Base-by-base conservation (phyloP, 2,888 invertebrate genomes). In the Drosophila conformis region DNA sequence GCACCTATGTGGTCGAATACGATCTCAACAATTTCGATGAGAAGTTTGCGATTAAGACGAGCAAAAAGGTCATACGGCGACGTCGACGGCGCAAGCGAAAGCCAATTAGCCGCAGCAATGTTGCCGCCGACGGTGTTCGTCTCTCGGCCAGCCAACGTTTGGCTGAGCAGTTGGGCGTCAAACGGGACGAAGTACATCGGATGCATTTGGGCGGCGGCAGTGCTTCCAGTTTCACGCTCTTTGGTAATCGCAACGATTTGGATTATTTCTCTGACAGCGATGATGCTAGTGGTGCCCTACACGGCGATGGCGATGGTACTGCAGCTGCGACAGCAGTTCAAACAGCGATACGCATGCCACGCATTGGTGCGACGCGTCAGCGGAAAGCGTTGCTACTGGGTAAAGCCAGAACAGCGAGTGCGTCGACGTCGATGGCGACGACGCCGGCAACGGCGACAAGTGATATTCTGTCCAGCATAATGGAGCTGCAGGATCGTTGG, bases 401-500 rank as follows among this genome's bases (percentile, higher is more conserved):
- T n/a, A 87, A 88, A 18, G 56, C 89, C 4, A 71, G 90, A 10
- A 73, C 74, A 33, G 27, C 61, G 29, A 49, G 25, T 25, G 15
- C 25, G 15, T 15, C 71, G 1, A 31, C 63, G 3, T 33, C 33
- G 6, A 4, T 27, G 51, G 27, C 60, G 3, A 33, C 33, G 10
- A 8, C 10, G 29, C 29, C 61, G n/a, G 48, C 73, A n/a, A 93
- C 94, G 13, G 93, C 94, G 8, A 46, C 73, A 0, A 73, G 64
- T 27, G 96, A 97, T 92, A 86, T 97, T 11, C 93, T 97, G 7
- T 95, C 95, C 36, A 95, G 94, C 83, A 97, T 97, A 79, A 93
- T 97, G 84, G 95, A 95, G 75, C 94, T 95, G 79, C 97, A 97
- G 91, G 94, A 95, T 58, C 94, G 95, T 69, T 95, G 96, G 93